Base-by-base conservation (phyloP, 2,113 vertebrate species). In the Chaenocephalus aceratus region DNA sequence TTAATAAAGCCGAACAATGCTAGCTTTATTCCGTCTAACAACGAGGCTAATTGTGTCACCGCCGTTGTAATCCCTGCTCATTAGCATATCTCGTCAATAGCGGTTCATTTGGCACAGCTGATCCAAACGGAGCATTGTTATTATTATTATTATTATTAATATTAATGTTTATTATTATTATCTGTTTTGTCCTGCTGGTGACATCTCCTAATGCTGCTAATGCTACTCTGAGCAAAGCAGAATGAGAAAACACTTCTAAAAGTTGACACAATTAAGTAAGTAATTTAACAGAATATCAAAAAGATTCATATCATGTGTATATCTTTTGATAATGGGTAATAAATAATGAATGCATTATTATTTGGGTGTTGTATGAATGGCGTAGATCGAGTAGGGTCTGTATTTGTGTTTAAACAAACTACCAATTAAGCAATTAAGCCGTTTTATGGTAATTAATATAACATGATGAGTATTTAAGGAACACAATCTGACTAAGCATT, bases 61-160 rank as follows among this genome's bases (percentile, higher is more conserved):
- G 69, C 46, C 16, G 14, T 13, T 58, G 16, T 53, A 34, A 48
- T 18, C 58, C 8, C 7, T 36, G 36, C 41, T 53, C 59, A 46
- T n/a, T 26, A 64, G 13, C 53, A 34, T 69, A 1, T 8, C 18
- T 45, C 58, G 13, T 80, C 36, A 48, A 5, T 51, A 18, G 59
- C 2, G 53, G 16, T 59, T 76, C 62, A 49, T 54, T 59, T 70
- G 46, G 53, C 63, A 36, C 83, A 77, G 63, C 83, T 78, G 80
- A 76, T 71, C 63, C 69, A 73, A 70, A 80, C 26, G 6, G 75
- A 14, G 72, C n/a, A 60, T 80, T 60, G 80, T 87, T 30, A 0
- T 30, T 30, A 4, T 30, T 30, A 21, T 30, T 30, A 21, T 21
- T 21, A 30, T 30, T 30, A 30, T 30, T 30, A 26, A 26, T 84